Evolutionary conservation across 2,113 vertebrate genomes (phyloP), one percentile per base, ranked within the genome.

Genomic region (Galbula dea): DNA sequence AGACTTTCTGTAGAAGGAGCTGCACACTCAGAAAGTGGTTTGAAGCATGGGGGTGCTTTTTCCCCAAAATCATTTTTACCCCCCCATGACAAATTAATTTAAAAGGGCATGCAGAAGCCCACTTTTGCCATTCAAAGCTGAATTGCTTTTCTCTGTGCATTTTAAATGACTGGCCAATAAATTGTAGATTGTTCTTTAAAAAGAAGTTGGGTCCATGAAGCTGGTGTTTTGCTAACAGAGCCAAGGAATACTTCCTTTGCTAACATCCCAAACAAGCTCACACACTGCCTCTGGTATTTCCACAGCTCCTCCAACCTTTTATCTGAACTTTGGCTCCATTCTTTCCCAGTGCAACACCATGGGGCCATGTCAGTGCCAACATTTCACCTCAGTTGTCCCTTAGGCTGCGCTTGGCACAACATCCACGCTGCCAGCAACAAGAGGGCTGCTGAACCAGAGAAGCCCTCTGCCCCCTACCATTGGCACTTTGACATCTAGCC

Each of bases 341-440:
- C 1, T 0, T n/a, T 79, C 61, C 52, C 22, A 13, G 68, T 0
- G 45, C 82, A 59, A 74, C 8, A 5, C 61, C 0, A 0, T 5
- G 1, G 71, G 58, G 54, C 67, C 79, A 30, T 81, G 48, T 61
- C 81, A 57, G 2, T 36, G 65, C 61, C 72, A 20, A 12, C 14
- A 0, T 62, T 61, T 85, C 49, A 30, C 59, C 62, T 66, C 54
- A 76, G 66, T 37, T 66, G 75, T 69, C 67, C 69, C 79, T 55
- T 67, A 37, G 68, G 41, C 57, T 91, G 65, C 77, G 57, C 61
- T 66, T 88, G 83, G 69, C 66, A 51, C 45, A 51, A 68, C 58
- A 37, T 57, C 82, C 43, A 39, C 9, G 0, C 74, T 83, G 57
- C 69, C 62, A 45, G 55, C 37, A 30, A 7, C 0, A 0, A 54